These are phyloP conservation scores for Zosterops japonicus DNA, from an alignment of 2,113 vertebrate genomes.

Conservation along the genomic window DNA sequence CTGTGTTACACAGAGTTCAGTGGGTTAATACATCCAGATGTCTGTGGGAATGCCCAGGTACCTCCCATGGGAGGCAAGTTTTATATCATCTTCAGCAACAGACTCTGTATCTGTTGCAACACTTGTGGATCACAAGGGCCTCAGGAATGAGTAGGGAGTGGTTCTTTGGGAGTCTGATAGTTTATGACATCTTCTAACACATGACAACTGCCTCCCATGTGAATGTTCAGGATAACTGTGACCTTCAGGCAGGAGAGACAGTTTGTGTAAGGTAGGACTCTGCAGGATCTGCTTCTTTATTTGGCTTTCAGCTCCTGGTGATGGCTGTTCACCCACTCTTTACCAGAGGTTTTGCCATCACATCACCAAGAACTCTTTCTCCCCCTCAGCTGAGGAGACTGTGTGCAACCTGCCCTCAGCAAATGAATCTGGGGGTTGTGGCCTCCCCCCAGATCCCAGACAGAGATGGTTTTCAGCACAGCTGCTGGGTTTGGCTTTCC, in stretches of 20 bases:
- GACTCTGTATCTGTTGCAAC: background rate
- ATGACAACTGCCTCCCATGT: rapidly evolving
- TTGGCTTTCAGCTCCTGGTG: background rate
- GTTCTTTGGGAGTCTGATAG: background rate
- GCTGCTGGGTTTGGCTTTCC: background rate
- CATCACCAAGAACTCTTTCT: rapidly evolving
- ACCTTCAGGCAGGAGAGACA: background rate
- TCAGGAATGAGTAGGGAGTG: rapidly evolving
- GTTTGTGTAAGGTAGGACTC: background rate
- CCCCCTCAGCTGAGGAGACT: rapidly evolving
- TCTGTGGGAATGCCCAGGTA: background rate
- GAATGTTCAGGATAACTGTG: background rate
- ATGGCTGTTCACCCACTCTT: background rate
- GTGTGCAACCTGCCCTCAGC: background rate
- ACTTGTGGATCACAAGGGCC: background rate
- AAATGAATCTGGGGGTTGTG: background rate
- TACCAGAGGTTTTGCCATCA: background rate
- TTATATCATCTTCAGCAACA: background rate
- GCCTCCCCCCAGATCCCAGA: rapidly evolving
- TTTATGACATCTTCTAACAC: background rate
- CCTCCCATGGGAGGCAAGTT: background rate
- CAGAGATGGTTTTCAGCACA: background rate
- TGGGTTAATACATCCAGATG: background rate
- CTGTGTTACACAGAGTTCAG: no score
- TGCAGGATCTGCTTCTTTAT: background rate